These are phyloP conservation scores for Choristoneura rosaceana DNA, from an alignment of 2,888 invertebrate species.

Conservation along the genomic window DNA sequence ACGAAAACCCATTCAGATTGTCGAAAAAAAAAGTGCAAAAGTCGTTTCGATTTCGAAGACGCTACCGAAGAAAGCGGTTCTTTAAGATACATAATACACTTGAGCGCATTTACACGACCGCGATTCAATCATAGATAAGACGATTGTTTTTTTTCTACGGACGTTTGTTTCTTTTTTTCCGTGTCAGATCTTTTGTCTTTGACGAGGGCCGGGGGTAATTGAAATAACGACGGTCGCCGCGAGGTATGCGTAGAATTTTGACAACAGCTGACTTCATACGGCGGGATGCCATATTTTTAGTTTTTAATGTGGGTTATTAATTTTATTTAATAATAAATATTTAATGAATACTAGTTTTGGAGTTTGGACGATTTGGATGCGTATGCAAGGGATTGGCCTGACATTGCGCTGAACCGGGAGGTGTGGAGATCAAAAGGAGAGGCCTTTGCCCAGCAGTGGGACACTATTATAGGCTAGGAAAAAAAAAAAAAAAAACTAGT, in stretches of 20 bases:
- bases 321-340: slow-evolving; percentile 13
- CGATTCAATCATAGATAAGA: slow-evolving; percentile 85
- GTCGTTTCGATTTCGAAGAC: slow-evolving; percentile 61
- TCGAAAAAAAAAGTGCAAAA: slow-evolving; percentile 37
- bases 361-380: too few relatives aligned
- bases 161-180: slow-evolving; percentile 61
- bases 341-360: too few relatives aligned
- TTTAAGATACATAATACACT: slow-evolving; percentile 76
- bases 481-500: too few relatives aligned
- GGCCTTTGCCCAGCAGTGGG: too few relatives aligned
- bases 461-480: too few relatives aligned
- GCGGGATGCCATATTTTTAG: slow-evolving; percentile 44
- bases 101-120: slow-evolving; percentile 81
- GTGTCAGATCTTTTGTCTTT: slow-evolving; percentile 84
- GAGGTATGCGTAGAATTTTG: slow-evolving; percentile 80
- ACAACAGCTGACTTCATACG: slow-evolving; percentile 75
- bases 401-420: too few relatives aligned
- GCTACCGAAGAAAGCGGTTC: slow-evolving; percentile 79
- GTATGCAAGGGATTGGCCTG: too few relatives aligned
- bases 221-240: slow-evolving; percentile 81
- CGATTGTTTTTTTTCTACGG: slow-evolving; percentile 66
- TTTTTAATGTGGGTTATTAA: slow-evolving; percentile 46
- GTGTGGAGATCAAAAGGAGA: too few relatives aligned
- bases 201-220: slow-evolving; percentile 82
- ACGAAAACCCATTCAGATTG: slow-evolving; percentile 49